Conservation (phyloP, 2,888 invertebrate genomes). For the Podotricha telesiphe region DNA sequence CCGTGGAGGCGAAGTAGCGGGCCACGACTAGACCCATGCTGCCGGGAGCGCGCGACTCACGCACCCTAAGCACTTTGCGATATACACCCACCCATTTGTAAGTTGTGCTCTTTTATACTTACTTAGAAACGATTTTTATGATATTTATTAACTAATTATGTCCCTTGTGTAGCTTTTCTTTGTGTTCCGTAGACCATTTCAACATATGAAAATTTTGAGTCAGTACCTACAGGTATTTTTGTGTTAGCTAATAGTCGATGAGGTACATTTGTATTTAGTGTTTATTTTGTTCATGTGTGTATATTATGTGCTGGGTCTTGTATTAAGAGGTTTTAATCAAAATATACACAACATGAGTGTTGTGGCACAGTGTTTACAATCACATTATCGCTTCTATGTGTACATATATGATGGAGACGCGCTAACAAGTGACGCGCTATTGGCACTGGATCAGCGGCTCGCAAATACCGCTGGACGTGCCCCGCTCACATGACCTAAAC, state of each 20-base stretch:
- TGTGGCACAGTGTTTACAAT: conserved; percentile 69
- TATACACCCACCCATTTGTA: conserved; percentile 71
- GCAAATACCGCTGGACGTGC: conserved; percentile 59
- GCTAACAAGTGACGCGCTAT: conserved; percentile 66
- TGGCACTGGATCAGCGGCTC: conserved; percentile 70
- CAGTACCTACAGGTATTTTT: not conserved
- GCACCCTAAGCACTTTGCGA: conserved; percentile 67
- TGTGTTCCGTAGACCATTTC: not conserved
- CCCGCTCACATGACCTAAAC: conserved; percentile 74
- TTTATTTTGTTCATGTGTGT: conserved; percentile 7
- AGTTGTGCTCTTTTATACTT: conserved; percentile 10
- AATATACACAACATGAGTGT: conserved; percentile 54
- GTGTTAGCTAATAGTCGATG: not conserved
- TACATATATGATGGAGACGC: conserved; percentile 57
- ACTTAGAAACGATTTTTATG: not conserved
- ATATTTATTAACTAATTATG: not conserved
- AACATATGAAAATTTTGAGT: not conserved
- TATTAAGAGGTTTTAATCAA: conserved; percentile 58
- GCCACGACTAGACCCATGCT: conserved; percentile 73
- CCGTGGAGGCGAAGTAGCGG: conserved; percentile 60
- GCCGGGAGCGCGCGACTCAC: conserved; percentile 68
- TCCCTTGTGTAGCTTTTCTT: not conserved
- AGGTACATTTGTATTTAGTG: not conserved
- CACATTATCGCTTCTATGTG: conserved; percentile 62
- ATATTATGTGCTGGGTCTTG: conserved; percentile 41